Conservation (phyloP, 2,797 vertebrate genomes). For the Euphonia xanthogaster region DNA sequence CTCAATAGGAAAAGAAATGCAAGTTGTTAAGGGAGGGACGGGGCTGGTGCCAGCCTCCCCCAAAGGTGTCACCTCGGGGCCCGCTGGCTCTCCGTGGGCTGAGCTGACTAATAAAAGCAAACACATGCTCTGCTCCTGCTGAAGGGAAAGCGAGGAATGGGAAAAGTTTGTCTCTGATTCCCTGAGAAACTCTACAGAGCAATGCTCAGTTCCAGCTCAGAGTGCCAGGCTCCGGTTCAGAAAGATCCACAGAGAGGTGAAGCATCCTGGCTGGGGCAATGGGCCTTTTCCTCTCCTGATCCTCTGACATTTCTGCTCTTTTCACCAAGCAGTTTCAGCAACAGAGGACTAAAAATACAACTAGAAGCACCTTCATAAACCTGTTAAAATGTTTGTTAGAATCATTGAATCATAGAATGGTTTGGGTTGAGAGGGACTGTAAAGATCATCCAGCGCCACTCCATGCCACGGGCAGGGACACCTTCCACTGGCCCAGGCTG, state of each 20-base stretch:
- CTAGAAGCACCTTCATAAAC: not conserved
- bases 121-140: not conserved
- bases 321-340: not conserved
- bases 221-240: not conserved
- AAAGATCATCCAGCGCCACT: no score
- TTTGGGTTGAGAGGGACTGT: no score
- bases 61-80: not conserved
- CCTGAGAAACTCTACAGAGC: not conserved
- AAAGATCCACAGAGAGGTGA: not conserved
- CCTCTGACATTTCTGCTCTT: not conserved
- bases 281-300: rapidly evolving
- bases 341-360: not conserved
- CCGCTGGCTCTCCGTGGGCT: rapidly evolving
- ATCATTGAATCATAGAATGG: rapidly evolving
- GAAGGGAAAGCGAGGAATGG: not conserved
- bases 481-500: rapidly evolving
- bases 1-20: not conserved
- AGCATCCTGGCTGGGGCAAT: rapidly evolving
- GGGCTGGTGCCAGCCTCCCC: not conserved
- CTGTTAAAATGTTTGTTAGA: not conserved
- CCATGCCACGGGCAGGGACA: not conserved
- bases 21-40: not conserved
- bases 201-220: not conserved
- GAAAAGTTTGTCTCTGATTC: not conserved
- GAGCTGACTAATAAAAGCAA: not conserved